Evolutionary conservation across 2,113 vertebrate species (phyloP).

Genomic region (Ahaetulla prasina): DNA sequence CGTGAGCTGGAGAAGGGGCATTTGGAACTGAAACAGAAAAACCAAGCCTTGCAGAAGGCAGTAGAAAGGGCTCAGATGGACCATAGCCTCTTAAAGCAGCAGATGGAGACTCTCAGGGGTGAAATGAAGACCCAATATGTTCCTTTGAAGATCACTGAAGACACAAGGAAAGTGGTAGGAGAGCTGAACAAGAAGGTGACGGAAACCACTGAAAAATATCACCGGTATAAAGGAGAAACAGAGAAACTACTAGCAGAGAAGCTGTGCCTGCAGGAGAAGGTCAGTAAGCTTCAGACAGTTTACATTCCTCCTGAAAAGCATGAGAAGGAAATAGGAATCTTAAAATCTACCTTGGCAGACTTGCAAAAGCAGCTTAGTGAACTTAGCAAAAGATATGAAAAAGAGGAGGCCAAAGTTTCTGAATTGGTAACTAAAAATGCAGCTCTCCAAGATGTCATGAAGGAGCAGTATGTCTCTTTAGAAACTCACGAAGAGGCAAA

Average conservation of each 20-base stretch:
- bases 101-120: slow-evolving; percentile 74
- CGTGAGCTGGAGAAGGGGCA: slow-evolving; percentile 72
- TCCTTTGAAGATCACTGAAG: slow-evolving; percentile 76
- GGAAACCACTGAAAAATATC: slow-evolving; percentile 74
- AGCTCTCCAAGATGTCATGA: slow-evolving; percentile 69
- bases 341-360: slow-evolving; percentile 66
- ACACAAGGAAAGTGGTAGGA: slow-evolving; percentile 75
- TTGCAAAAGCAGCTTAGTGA: slow-evolving; percentile 72
- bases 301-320: slow-evolving; percentile 72
- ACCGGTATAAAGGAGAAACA: slow-evolving; percentile 75
- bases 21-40: slow-evolving; percentile 75
- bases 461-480: slow-evolving; percentile 72
- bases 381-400: slow-evolving; percentile 66
- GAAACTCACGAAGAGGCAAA: slow-evolving; percentile 75
- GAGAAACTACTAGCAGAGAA: slow-evolving; percentile 76
- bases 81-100: slow-evolving; percentile 76
- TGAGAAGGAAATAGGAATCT: slow-evolving; percentile 64
- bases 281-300: slow-evolving; percentile 67
- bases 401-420: slow-evolving; percentile 66
- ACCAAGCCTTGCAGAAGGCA: slow-evolving; percentile 80
- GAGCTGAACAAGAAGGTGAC: slow-evolving; percentile 82
- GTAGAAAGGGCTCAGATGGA: slow-evolving; percentile 73
- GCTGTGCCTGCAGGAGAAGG: slow-evolving; percentile 62
- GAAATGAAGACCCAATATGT: slow-evolving; percentile 81
- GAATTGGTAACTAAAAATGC: slow-evolving; percentile 70